Evolutionary conservation across 2,113 vertebrate genomes (phyloP).

Genomic region (Puntigrus tetrazona): DNA sequence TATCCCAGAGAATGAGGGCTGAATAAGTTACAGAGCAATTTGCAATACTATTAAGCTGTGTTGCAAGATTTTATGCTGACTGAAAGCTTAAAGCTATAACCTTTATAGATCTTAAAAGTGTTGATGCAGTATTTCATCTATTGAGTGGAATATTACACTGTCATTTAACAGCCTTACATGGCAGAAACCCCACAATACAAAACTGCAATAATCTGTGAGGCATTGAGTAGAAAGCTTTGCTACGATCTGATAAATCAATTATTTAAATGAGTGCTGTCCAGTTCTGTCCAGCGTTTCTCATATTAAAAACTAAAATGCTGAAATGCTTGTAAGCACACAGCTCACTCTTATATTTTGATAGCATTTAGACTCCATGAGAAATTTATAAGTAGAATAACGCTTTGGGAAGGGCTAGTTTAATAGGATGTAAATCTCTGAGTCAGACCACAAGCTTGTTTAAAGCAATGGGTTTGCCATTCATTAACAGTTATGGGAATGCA

Average conservation of each 20-base stretch:
- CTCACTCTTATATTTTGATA: constrained; percentile 57
- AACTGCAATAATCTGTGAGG: constrained; percentile 4
- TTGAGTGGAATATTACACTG: constrained; percentile 19
- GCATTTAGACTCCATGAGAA: constrained; percentile 54
- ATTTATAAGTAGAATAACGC: constrained; percentile 61
- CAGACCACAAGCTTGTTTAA: constrained; percentile 38
- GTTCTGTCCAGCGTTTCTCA: background rate
- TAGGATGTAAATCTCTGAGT: constrained; percentile 43
- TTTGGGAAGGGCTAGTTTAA: constrained; percentile 57
- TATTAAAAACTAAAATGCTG: constrained; percentile 13
- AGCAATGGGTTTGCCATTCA: background rate
- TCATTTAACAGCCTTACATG: constrained; percentile 23
- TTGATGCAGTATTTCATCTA: constrained; percentile 27
- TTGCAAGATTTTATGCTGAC: constrained; percentile 36
- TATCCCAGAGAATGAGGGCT: background rate
- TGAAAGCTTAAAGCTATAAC: constrained; percentile 33
- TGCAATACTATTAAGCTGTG: constrained; percentile 8
- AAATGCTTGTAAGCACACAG: constrained; percentile 54
- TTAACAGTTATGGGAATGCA: constrained; percentile 3
- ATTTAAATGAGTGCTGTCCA: background rate
- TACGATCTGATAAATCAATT: constrained; percentile 12
- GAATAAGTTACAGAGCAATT: constrained; percentile 23
- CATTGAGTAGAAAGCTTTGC: background rate
- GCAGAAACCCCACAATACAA: constrained; percentile 18
- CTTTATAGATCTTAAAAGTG: constrained; percentile 32